Evolutionary conservation across 2,888 invertebrate species (phyloP), one percentile per base, ranked within the genome.

Genomic region (Adelognathus sp.): DNA sequence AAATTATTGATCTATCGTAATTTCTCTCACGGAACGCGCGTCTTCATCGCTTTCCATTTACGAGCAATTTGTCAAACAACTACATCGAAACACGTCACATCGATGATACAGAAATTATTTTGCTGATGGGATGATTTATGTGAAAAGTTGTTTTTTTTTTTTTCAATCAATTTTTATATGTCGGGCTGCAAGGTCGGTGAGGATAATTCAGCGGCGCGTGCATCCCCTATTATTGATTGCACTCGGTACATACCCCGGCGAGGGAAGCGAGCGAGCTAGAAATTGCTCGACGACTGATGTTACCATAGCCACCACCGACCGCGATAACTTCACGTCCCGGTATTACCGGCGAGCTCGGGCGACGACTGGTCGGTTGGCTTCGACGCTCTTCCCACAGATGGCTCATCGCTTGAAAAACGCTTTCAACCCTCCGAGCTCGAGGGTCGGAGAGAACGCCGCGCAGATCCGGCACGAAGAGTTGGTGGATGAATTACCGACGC

Each of bases 401-500:
- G 90, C 91, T 82, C 63, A 82, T 84, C 86, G 86, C 79, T 88
- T 86, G 82, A 85, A 83, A 85, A 85, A 87, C 85, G 84, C 87
- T 89, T 90, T 89, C 89, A 88, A 86, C 89, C 90, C 90, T 86
- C 81, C 85, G 83, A 85, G 83, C 82, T 76, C 58, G 69, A 50
- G 76, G 70, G 83, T 84, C 83, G 86, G 33, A 21, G 24, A 44
- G 31, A 11, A 41, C 83, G 80, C 85, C 85, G 76, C 79, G 85
- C 69, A 79, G 80, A 81, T 69, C 76, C 54, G 72, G 79, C 84
- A 84, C 81, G 82, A 16, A 39, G 44, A 63, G 14, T 64, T n/a
- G 84, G 82, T 80, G 84, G 85, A 88, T 89, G 88, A 87, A 89
- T 90, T 90, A 90, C 89, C 89, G 89, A 90, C 90, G 83, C 81